Evolutionary conservation across 2,888 invertebrate genomes (phyloP).

Genomic region (Shargacucullia verbasci): DNA sequence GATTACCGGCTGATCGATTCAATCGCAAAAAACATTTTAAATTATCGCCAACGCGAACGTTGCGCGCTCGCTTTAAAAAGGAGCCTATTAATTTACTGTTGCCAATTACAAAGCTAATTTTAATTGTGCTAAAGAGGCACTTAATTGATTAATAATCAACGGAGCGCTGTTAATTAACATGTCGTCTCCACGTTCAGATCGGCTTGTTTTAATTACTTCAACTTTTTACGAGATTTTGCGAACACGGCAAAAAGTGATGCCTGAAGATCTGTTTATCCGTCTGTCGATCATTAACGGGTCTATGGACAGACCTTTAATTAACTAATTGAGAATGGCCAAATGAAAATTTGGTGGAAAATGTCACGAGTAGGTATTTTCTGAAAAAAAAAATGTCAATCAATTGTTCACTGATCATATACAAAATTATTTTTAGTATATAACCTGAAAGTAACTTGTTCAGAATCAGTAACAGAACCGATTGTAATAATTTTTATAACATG

Average conservation of each 20-base stretch:
- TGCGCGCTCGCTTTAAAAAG: constrained; percentile 39
- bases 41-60: constrained; percentile 19
- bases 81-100: constrained; percentile 46
- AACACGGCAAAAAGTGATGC: constrained; percentile 21
- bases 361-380: no score
- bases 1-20: constrained; percentile 10
- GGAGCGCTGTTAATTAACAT: constrained; percentile 66
- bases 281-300: constrained; percentile 33
- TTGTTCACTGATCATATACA: no score
- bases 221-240: constrained; percentile 38
- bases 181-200: constrained; percentile 65
- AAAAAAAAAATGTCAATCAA: no score
- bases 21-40: constrained; percentile 17
- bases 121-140: constrained; percentile 60
- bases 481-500: no score
- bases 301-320: not conserved
- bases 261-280: constrained; percentile 30
- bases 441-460: no score
- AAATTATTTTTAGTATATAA: no score
- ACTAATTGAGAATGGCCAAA: not conserved
- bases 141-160: constrained; percentile 64
- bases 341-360: constrained; percentile 1
- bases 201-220: constrained; percentile 60
- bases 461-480: no score
- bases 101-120: constrained; percentile 63